Conservation (phyloP, 2,888 invertebrate genomes). For the Drosophila mercatorum region DNA sequence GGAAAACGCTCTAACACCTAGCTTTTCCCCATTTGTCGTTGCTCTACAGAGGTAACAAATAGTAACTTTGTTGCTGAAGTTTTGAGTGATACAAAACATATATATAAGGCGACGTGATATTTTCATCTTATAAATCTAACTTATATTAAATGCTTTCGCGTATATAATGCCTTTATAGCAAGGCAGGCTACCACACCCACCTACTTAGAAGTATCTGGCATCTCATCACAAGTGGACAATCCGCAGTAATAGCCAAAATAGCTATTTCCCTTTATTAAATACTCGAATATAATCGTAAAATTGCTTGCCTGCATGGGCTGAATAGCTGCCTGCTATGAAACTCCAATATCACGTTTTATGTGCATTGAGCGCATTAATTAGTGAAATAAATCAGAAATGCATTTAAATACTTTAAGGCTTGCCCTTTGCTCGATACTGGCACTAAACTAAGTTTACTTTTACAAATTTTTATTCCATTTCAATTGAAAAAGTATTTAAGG, state of each 20-base stretch:
- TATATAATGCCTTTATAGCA: no score
- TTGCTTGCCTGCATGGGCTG: background rate
- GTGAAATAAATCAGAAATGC: background rate
- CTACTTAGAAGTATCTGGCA: background rate
- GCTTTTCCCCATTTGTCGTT: background rate
- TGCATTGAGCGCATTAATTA: background rate
- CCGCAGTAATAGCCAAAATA: no score
- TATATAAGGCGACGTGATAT: no score
- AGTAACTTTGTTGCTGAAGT: no score
- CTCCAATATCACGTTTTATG: background rate
- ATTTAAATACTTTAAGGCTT: conserved; percentile 8
- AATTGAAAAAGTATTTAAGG: conserved; percentile 22
- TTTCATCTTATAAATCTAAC: no score
- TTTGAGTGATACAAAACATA: no score
- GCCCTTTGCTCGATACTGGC: background rate
- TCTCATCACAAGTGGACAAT: background rate
- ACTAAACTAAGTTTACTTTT: conserved; percentile 11
- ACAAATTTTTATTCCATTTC: conserved; percentile 16
- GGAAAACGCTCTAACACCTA: background rate
- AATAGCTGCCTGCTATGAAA: background rate
- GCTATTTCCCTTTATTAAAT: background rate
- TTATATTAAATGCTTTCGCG: no score
- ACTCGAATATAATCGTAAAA: background rate
- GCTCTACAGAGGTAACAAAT: no score
- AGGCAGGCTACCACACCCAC: background rate